phyloP scores from a whole-genome alignment of 1,140 invertebrate genomes.

The Helicorthomorpha holstii region DNA sequence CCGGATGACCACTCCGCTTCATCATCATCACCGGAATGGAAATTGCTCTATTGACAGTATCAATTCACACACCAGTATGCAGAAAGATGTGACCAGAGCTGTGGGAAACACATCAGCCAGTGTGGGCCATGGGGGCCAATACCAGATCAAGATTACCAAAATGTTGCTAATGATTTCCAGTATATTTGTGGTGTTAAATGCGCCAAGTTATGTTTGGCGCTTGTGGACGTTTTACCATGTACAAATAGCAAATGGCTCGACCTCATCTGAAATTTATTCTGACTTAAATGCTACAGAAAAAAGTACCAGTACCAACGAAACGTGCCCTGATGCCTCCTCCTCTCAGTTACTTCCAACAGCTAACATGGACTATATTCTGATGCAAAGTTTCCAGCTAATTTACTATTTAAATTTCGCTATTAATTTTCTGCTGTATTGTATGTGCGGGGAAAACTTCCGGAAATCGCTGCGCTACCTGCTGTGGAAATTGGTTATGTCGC shows the following conservation, averaged over 20 bases:
- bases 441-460: conserved; percentile 61
- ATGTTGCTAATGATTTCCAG: conserved; percentile 64
- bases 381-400: not conserved
- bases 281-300: too few relatives aligned
- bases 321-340: too few relatives aligned
- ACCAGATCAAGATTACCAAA: conserved; percentile 52
- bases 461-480: too few relatives aligned
- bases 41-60: conserved; percentile 19
- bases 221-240: conserved; percentile 12
- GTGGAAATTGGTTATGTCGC: conserved; percentile 31
- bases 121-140: conserved; percentile 19
- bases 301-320: too few relatives aligned
- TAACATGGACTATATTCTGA: too few relatives aligned
- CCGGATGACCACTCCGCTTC: not conserved
- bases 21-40: conserved; percentile 10
- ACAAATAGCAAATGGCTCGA: too few relatives aligned
- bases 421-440: conserved; percentile 69
- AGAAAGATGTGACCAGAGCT: not conserved
- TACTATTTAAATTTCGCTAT: conserved; percentile 69
- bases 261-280: too few relatives aligned
- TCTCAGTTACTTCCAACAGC: too few relatives aligned
- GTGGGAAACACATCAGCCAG: conserved; percentile 11
- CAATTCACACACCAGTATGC: conserved; percentile 28
- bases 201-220: conserved; percentile 37
- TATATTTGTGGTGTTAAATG: conserved; percentile 57